Evolutionary conservation across 2,888 invertebrate genomes (phyloP), one percentile per base, ranked within the genome.

Genomic region (Smittia sp.): DNA sequence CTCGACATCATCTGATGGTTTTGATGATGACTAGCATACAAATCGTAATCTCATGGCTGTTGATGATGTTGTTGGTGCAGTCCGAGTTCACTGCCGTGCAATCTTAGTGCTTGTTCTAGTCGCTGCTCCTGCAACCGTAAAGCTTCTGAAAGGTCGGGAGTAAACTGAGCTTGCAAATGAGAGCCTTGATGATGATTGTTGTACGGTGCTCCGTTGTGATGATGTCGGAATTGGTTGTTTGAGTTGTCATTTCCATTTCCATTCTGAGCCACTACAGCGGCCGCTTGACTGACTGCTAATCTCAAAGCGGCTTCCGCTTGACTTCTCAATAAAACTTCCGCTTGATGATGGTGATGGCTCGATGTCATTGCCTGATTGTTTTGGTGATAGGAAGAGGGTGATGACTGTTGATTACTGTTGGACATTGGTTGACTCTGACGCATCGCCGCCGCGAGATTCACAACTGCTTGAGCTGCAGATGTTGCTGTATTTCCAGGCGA

Each of bases 261-360:
- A 75, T 77, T 77, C 15, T 58, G 58, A n/a, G 72, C 84, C 69
- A 84, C 85, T 1, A 85, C 86, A 0, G 86, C 86, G 0, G 86
- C 86, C 0, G 89, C 89, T 79, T 91, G 90, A 7, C 88, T 88
- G 76, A 93, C 93, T 39, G 93, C 94, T 74, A 94, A 81, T 78
- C 94, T 85, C 41, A 94, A 84, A 4, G 91, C 90, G 0, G 93
- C 93, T 80, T 94, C 94, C 0, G 93, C 93, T 79, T 94, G 94
- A 77, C 92, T 91, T 79, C 94, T 85, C 22, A 94, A 83, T 70
- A 94, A 84, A 0, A 91, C 91, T 80, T 93, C 93, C 0, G 92
- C 91, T 79, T 92, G 92, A 27, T 65, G 65, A n/a, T 27, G 25
- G 6, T 25, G 65, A 39, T 39, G 32, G 6, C n/a, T 0, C 24